A percentile compares a stretch with the other conserved stretches of the same genome.
Evolutionary conservation across 1,140 invertebrate genomes (phyloP).

Genomic region (Lethocerus indicus): DNA sequence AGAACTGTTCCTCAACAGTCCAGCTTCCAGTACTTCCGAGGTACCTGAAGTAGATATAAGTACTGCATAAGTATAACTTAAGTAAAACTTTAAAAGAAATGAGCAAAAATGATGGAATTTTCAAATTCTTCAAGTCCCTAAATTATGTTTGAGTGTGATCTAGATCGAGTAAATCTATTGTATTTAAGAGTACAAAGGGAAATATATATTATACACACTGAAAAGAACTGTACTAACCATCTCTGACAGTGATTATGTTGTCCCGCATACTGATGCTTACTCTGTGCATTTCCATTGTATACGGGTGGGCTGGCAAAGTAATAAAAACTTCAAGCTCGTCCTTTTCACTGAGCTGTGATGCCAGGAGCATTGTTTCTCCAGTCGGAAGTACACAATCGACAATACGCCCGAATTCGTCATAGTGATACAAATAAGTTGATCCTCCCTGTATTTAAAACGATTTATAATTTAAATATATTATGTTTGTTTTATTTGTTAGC

Average conservation of each 20-base stretch:
- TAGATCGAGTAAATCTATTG: background rate
- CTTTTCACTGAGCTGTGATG: slow-evolving; percentile 50
- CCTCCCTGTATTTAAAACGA: slow-evolving; percentile 52
- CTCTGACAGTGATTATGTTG: slow-evolving; percentile 20
- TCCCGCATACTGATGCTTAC: slow-evolving; percentile 21
- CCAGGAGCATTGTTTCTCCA: slow-evolving; percentile 67
- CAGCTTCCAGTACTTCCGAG: slow-evolving; percentile 33
- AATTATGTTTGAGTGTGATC: background rate
- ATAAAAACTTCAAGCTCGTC: slow-evolving; percentile 58
- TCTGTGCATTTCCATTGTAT: slow-evolving; percentile 16
- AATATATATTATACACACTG: background rate
- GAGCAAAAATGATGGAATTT: background rate
- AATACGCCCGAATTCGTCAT: slow-evolving; percentile 70
- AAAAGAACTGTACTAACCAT: slow-evolving; percentile 18
- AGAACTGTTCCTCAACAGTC: slow-evolving; percentile 60
- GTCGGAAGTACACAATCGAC: slow-evolving; percentile 72
- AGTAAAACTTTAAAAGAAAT: background rate
- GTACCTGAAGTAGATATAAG: slow-evolving; percentile 12
- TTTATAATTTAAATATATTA: too few relatives aligned
- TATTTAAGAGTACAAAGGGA: background rate
- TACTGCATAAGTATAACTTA: background rate
- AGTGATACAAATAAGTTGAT: slow-evolving; percentile 79
- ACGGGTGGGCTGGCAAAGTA: slow-evolving; percentile 20
- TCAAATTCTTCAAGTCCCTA: background rate
- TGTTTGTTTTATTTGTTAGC: too few relatives aligned